Evolutionary conservation across 2,797 vertebrate species (phyloP), one percentile per base, ranked within the genome.

Genomic region (Rachycentron canadum): DNA sequence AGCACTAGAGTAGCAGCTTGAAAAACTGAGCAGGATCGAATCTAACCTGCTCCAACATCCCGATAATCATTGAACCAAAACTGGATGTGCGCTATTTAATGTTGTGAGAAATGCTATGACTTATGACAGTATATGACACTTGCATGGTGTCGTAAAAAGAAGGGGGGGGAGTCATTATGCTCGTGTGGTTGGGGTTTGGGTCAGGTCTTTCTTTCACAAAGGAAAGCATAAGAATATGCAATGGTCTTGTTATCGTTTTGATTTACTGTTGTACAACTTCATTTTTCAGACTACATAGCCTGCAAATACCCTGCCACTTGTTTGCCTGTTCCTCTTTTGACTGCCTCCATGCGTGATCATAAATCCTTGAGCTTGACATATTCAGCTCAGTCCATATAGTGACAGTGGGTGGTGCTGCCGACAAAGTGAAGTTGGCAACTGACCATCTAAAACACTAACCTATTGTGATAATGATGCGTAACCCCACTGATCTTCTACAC

Each of bases 391-490:
- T 59, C 56, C 1, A 26, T 8, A 32, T 41, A 40, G 30, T 50
- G 36, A 70, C 21, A 47, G 40, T 68, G 36, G 36, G 25, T 69
- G 26, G 4, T 50, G 58, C 30, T 43, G 34, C 30, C 70, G 75
- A 72, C 13, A 26, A 78, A 66, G 43, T 38, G 36, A 28, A 59
- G 68, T 30, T 41, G 45, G 70, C 69, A 78, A 57, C 25, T 66
- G 70, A 70, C 61, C 41, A 16, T 57, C 47, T 62, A 76, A 61
- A 73, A 81, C 53, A 32, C 74, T 14, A 69, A 32, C 69, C 32
- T 52, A 43, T 52, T 52, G 56, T 68, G 57, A 74, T 81, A 81
- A 86, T 78, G 81, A 86, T 76, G n/a, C n/a, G 40, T 49, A 70
- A 82, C 81, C 74, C 6, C 9, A 26, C 43, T 73, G 84, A 76